Conservation (phyloP, 1,140 invertebrate genomes). For the Bombus polaris region DNA sequence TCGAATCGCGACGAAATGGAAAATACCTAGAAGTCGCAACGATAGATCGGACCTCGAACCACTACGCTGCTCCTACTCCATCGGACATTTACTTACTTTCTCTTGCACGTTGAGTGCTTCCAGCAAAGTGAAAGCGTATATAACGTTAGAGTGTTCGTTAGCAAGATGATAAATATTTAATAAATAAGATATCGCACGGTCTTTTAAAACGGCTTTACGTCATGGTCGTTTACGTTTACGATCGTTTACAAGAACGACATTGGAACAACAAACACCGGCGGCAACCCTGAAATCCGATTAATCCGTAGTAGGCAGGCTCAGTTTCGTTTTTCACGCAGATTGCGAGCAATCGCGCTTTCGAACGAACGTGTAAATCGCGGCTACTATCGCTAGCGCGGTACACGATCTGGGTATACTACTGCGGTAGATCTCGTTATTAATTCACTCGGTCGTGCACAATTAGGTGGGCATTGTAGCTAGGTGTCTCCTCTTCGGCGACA, state of each 20-base stretch:
- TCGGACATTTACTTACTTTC: neutral
- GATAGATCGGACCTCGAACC: neutral
- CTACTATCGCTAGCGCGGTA: neutral
- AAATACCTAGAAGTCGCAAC: fast-evolving
- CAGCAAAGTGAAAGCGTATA: neutral
- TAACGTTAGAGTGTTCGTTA: neutral
- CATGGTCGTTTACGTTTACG: fast-evolving
- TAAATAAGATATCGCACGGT: neutral
- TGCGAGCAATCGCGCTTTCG: neutral
- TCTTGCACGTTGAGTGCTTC: neutral
- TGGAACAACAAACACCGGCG: too few species aligned
- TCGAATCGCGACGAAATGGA: too few species aligned
- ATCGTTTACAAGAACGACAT: neutral
- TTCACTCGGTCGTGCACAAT: neutral
- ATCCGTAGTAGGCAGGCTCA: too few species aligned
- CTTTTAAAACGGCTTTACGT: neutral
- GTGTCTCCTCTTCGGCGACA: neutral
- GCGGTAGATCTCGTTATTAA: conserved; percentile 9
- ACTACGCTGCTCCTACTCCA: fast-evolving
- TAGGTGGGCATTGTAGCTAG: neutral
- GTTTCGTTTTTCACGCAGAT: neutral
- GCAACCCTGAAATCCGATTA: too few species aligned
- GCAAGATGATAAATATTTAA: neutral
- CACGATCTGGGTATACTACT: too few species aligned
- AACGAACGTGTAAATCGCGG: neutral